Conservation (phyloP, 1,140 invertebrate genomes). For the Archegozetes longisetosus region DNA sequence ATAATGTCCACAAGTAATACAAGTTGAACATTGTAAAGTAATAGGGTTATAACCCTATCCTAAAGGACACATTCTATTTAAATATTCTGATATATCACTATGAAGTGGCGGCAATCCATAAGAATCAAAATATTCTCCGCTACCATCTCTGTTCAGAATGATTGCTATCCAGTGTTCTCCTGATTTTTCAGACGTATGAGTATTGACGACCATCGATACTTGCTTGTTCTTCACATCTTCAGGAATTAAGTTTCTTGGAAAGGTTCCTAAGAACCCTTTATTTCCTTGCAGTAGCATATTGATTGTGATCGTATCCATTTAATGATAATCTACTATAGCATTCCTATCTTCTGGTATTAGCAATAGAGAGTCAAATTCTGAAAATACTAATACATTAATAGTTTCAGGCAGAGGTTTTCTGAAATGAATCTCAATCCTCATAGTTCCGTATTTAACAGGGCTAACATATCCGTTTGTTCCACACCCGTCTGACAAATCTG, state of each 20-base stretch:
- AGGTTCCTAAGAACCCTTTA: constrained; percentile 2
- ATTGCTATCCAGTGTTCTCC: constrained; percentile 18
- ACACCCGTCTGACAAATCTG: constrained; percentile 7
- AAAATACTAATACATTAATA: constrained; percentile 1
- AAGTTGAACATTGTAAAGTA: neutral
- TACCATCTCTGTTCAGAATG: neutral
- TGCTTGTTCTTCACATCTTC: neutral
- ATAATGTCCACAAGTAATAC: neutral
- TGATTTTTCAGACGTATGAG: neutral
- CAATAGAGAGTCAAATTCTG: constrained; percentile 17
- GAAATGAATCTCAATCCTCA: neutral
- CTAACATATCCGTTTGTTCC: constrained; percentile 3
- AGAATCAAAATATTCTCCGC: constrained; percentile 9
- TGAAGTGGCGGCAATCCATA: constrained; percentile 2
- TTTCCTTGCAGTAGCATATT: neutral
- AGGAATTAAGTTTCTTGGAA: constrained; percentile 1
- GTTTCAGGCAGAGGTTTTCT: neutral
- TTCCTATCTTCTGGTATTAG: constrained; percentile 14
- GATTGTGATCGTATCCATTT: neutral
- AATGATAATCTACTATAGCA: constrained; percentile 12
- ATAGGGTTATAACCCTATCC: neutral
- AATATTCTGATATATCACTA: neutral
- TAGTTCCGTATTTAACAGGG: neutral
- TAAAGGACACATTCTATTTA: neutral
- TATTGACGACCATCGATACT: neutral